Evolutionary conservation across 37 sponge, comb jelly and placozoan genomes (phyloP), one percentile per base, ranked within the genome.

Genomic region (Bolinopsis microptera): DNA sequence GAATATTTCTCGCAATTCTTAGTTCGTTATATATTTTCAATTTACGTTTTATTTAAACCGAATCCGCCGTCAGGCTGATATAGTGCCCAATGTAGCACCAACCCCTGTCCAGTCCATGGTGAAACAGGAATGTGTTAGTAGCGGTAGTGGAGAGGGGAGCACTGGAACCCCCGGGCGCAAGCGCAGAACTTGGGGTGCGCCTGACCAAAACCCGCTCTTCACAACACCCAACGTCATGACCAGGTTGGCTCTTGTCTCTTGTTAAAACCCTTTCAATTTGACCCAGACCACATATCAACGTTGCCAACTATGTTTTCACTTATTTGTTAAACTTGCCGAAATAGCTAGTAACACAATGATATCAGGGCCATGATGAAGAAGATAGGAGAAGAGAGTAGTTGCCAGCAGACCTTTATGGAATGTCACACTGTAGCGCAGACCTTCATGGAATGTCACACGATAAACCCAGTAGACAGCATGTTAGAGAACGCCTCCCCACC

Each of bases 401-500:
- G 36, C 90, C 90, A 86, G 61, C 90, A 86, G 61, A 86, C 90
- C 61, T 86, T 86, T 30, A 86, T 86, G 90, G 90, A 86, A 48
- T 86, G 90, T 48, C 90, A 86, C 31, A 86, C 90, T 38, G 3
- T 86, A 27, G 74, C 28, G 83, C 83, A 80, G 27, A 80, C 83
- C 18, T 80, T 80, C 38, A 80, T 80, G 83, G 83, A 80, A 35
- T 80, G 83, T 23, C 83, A 80, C 23, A 80, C 83, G 8, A 80
- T 80, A 38, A 23, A 22, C 23, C 38, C 36, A 24, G 90, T 39
- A 0, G 90, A 40, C 28, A 86, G 90, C 26, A 25, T 86, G 36
- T n/a, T 86, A 48, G 90, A 86, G 90, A 38, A 3, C 9, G 41
- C 31, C 9, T 86, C 90, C 61, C 61, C 90, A 5, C 90, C 90